Base-by-base conservation (phyloP, 2,113 vertebrate genomes). In the Daubentonia madagascariensis region DNA sequence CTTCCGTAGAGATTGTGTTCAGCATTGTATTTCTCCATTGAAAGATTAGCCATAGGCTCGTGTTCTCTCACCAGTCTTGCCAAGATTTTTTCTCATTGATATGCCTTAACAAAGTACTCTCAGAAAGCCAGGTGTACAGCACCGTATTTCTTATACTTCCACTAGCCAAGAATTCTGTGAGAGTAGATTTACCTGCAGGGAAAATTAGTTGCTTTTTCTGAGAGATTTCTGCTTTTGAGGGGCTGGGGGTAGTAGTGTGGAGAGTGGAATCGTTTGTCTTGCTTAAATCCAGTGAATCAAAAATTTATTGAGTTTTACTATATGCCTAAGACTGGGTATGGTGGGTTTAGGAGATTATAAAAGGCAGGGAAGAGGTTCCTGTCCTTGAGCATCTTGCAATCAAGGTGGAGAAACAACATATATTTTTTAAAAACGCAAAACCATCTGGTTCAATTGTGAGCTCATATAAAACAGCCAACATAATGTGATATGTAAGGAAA, bases 311-410 rank as follows among this genome's bases (percentile, higher is more conserved):
- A 68, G 32, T 61, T 92, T 92, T 95, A 85, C 32, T 57, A 8
- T 73, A 85, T 57, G 18, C 30, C 4, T 72, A 88, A 63, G 17
- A 87, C n/a, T 72, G 75, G 11, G 28, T 30, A 10, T 78, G 43
- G 14, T 63, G 30, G 14, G 18, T 43, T 91, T 93, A 93, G 73
- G 40, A 81, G 86, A 76, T 70, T 91, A 14, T 57, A 78, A 96
- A 91, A 78, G 32, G 40, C 65, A 20, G 43, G 45, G 17, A 68
- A 50, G 40, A 65, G 35, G 8, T 89, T 57, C 54, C 28, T 57
- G n/a, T 84, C 17, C 40, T 75, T 86, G 22, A 61, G 50, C 50
- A 87, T 92, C 70, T 94, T 96, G 83, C 90, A 96, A 91, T 88
- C 35, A 80, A 68, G 14, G 18, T 43, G 28, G 45, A 52, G 88